Percentiles rank a stretch among this genome's conserved stretches.
phyloP scores from a whole-genome alignment of 53 echinoderm and acorn worm species.

The Temnopleurus reevesii region DNA sequence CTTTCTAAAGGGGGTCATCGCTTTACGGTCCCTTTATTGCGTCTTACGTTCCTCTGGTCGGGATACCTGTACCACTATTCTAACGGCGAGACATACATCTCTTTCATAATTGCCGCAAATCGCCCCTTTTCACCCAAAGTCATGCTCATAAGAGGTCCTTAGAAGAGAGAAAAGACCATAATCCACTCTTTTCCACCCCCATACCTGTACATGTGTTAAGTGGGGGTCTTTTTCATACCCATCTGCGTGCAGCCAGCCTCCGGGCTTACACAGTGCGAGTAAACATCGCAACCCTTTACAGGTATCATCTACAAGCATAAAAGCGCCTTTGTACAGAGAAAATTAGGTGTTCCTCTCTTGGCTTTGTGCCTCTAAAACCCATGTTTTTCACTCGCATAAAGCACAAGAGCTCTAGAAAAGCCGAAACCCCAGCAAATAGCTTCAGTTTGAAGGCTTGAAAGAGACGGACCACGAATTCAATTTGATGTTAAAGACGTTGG shows the following conservation, averaged over 20 bases:
- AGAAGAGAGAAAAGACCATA: conserved; percentile 36
- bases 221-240: background rate
- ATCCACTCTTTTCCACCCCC: conserved; percentile 47
- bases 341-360: conserved; percentile 48
- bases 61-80: conserved; percentile 52
- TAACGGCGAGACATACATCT: conserved; percentile 44
- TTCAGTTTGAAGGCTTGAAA: background rate
- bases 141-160: conserved; percentile 55
- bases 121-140: conserved; percentile 55
- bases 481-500: conserved; percentile 59
- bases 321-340: background rate
- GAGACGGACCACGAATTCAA: conserved; percentile 9
- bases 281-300: conserved; percentile 49
- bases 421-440: conserved; percentile 31
- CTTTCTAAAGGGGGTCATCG: conserved; percentile 13
- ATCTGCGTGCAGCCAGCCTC: background rate
- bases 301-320: conserved; percentile 30
- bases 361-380: conserved; percentile 24
- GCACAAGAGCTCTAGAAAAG: conserved; percentile 10
- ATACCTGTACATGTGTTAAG: background rate
- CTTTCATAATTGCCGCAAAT: conserved; percentile 58
- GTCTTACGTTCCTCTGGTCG: background rate
- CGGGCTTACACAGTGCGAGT: background rate
- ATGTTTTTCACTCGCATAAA: conserved; percentile 34
- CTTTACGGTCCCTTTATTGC: background rate